Percentiles rank a stretch among this genome's conserved stretches.
phyloP scores from a whole-genome alignment of 2,888 invertebrate species.

The Gymnocheta viridis region DNA sequence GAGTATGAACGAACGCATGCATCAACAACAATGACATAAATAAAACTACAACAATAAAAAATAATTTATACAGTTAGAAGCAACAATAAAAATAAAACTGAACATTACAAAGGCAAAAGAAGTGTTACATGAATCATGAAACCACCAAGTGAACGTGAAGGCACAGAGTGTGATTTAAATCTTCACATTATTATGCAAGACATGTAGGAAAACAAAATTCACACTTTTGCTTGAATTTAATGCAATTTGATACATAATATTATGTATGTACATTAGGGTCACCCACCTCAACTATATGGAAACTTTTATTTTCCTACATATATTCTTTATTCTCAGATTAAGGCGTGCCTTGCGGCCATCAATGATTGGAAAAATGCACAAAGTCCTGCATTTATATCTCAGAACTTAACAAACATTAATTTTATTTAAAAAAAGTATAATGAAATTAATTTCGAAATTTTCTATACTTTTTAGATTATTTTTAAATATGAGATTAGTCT shows the following conservation, averaged over 20 bases:
- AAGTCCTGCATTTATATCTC: too few relatives aligned
- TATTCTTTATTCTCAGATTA: too few relatives aligned
- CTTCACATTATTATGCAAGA: slow-evolving; percentile 66
- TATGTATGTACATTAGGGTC: not conserved
- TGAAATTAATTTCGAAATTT: too few relatives aligned
- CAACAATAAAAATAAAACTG: slow-evolving; percentile 19
- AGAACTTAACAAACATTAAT: too few relatives aligned
- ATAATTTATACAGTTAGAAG: slow-evolving; percentile 21
- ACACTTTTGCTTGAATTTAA: slow-evolving; percentile 49
- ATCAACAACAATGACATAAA: slow-evolving; percentile 35
- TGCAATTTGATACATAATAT: slow-evolving; percentile 32
- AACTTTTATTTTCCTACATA: too few relatives aligned
- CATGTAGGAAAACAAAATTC: slow-evolving; percentile 60
- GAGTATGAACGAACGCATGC: slow-evolving; percentile 23
- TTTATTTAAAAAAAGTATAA: too few relatives aligned
- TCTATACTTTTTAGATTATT: too few relatives aligned
- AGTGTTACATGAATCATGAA: slow-evolving; percentile 57
- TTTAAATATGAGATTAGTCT: too few relatives aligned
- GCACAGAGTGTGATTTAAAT: slow-evolving; percentile 56
- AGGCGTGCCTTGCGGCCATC: too few relatives aligned
- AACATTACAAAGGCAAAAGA: slow-evolving; percentile 15
- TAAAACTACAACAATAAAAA: slow-evolving; percentile 27
- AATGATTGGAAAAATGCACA: too few relatives aligned
- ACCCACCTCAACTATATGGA: too few relatives aligned
- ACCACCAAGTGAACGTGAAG: slow-evolving; percentile 19